phyloP scores from a whole-genome alignment of 2,888 invertebrate genomes.

The Caenorhabditis angaria region DNA sequence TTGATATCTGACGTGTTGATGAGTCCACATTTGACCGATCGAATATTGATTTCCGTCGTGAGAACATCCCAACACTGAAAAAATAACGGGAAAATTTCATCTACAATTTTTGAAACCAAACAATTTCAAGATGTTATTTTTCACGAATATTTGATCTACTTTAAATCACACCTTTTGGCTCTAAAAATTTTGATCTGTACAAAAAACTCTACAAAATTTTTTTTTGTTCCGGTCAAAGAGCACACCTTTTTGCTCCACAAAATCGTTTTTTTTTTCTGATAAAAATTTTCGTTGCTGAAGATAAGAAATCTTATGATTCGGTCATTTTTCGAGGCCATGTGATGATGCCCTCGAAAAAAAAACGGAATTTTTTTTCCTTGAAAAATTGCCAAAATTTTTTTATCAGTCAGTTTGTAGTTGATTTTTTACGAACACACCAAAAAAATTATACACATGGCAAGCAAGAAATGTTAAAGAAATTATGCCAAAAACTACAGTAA shows the following conservation, averaged over 20 bases:
- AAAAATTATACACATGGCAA: too few relatives aligned
- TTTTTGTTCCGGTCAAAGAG: too few relatives aligned
- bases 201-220: too few relatives aligned
- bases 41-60: constrained; percentile 63
- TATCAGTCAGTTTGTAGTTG: background rate
- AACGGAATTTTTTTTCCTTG: background rate
- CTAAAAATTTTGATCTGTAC: too few relatives aligned
- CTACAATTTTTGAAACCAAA: too few relatives aligned
- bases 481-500: too few relatives aligned
- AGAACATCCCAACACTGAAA: constrained; percentile 66
- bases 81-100: background rate
- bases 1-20: constrained; percentile 69
- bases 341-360: background rate
- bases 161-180: too few relatives aligned
- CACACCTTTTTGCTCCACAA: too few relatives aligned
- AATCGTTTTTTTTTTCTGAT: background rate
- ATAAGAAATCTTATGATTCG: background rate
- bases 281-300: background rate
- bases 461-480: too few relatives aligned
- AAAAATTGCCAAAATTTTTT: background rate
- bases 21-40: constrained; percentile 69
- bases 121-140: too few relatives aligned
- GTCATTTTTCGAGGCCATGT: background rate
- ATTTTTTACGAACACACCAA: too few relatives aligned
- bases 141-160: too few relatives aligned